phyloP scores from a whole-genome alignment of 2,888 invertebrate genomes.

The Eristalis intricaria region DNA sequence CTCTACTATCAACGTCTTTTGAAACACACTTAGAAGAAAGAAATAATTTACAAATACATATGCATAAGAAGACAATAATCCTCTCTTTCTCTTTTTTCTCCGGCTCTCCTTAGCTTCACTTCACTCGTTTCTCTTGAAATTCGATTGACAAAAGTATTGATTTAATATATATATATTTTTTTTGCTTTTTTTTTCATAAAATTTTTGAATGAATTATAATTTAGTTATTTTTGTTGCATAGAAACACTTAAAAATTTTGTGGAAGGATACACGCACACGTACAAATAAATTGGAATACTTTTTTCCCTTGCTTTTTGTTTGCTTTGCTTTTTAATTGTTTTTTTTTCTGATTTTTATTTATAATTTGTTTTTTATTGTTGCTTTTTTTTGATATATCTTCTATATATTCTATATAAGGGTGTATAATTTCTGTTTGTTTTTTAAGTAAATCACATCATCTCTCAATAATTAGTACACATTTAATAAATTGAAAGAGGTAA shows the following conservation, averaged over 20 bases:
- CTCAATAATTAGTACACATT: conserved; percentile 69
- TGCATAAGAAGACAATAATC: conserved; percentile 19
- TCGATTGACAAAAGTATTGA: conserved; percentile 53
- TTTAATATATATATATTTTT: not conserved
- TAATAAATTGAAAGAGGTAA: conserved; percentile 71
- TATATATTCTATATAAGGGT: conserved; percentile 47
- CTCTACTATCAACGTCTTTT: conserved; percentile 46
- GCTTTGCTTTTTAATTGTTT: conserved; percentile 35
- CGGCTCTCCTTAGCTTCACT: not conserved
- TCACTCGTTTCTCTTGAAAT: conserved; percentile 39
- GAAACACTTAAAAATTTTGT: conserved; percentile 63
- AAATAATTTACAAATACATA: conserved; percentile 56
- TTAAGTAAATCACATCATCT: conserved; percentile 71
- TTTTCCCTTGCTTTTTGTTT: conserved; percentile 59
- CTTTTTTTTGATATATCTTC: conserved; percentile 43
- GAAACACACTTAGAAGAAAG: conserved; percentile 62
- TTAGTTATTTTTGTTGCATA: conserved; percentile 60
- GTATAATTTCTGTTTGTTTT: conserved; percentile 32
- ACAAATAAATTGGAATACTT: conserved; percentile 70
- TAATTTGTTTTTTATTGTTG: conserved; percentile 15
- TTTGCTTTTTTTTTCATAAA: not conserved
- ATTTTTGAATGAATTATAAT: conserved; percentile 53
- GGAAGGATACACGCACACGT: conserved; percentile 62
- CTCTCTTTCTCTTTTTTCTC: not conserved
- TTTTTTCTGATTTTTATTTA: not conserved